Conservation (phyloP, 2,797 vertebrate genomes). For the Phataginus tetradactyla region DNA sequence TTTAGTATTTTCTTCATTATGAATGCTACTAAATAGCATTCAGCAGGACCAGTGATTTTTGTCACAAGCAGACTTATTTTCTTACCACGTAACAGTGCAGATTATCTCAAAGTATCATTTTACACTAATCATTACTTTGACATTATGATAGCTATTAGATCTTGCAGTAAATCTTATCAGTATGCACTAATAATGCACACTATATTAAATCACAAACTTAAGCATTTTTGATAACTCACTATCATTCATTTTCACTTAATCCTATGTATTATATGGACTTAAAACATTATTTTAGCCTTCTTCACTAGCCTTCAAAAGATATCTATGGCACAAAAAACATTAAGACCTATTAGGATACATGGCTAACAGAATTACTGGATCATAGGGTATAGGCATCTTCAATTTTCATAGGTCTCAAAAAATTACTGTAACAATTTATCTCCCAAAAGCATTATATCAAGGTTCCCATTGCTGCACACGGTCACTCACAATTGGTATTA, state of each 20-base stretch:
- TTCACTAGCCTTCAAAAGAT: not conserved
- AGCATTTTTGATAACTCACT: not conserved
- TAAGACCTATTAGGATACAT: not conserved
- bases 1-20: conserved; percentile 11
- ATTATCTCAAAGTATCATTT: conserved; percentile 3
- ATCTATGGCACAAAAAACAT: not conserved
- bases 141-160: conserved; percentile 1
- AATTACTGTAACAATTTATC: not conserved
- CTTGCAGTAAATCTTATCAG: not conserved
- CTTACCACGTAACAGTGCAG: not conserved
- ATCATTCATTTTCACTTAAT: conserved; percentile 1
- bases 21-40: not conserved
- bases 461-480: not conserved
- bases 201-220: not conserved
- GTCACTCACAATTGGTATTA: not conserved
- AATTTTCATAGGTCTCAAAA: not conserved
- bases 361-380: not conserved
- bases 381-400: not conserved
- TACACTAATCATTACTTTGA: not conserved
- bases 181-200: not conserved
- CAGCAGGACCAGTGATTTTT: not conserved
- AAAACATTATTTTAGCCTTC: not conserved
- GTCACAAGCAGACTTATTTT: not conserved
- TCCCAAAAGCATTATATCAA: not conserved
- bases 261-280: not conserved